Evolutionary conservation across 2,888 invertebrate species (phyloP).

Genomic region (Andricus quercusramuli): DNA sequence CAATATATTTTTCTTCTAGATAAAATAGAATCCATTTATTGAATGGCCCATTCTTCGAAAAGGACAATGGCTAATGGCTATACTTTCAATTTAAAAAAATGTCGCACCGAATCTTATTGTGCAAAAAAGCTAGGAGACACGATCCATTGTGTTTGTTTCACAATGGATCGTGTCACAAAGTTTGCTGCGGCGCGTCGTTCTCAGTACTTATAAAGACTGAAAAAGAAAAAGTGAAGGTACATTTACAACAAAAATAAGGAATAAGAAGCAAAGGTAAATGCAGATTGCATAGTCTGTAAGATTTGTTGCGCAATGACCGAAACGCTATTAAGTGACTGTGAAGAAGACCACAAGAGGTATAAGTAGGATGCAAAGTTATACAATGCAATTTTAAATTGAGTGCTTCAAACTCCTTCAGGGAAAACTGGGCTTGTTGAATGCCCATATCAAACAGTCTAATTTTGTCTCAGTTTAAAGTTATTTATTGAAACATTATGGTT

Average conservation of each 20-base stretch:
- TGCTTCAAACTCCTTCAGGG: not conserved
- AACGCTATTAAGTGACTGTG: not conserved
- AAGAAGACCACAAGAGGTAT: not conserved
- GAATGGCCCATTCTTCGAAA: conserved; percentile 5
- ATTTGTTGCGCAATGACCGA: not conserved
- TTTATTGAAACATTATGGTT: too few species aligned
- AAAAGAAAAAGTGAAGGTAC: conserved; percentile 9
- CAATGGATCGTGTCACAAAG: conserved; percentile 8
- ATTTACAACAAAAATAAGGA: conserved; percentile 4
- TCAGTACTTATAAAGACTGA: not conserved
- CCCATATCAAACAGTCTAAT: not conserved
- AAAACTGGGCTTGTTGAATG: not conserved
- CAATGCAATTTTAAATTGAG: not conserved
- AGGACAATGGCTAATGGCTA: conserved; percentile 12
- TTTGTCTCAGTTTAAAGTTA: not conserved
- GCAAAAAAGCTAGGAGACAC: not conserved
- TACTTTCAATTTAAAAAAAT: not conserved
- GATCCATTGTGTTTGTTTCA: conserved; percentile 32
- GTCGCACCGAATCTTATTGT: conserved; percentile 1
- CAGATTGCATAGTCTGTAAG: not conserved
- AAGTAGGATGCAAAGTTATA: not conserved
- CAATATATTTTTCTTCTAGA: not conserved
- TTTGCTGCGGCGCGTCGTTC: conserved; percentile 10
- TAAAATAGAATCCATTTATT: conserved; percentile 5
- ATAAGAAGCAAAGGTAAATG: not conserved